phyloP scores from a whole-genome alignment of 2,888 invertebrate genomes.

The Nyleta sp. region DNA sequence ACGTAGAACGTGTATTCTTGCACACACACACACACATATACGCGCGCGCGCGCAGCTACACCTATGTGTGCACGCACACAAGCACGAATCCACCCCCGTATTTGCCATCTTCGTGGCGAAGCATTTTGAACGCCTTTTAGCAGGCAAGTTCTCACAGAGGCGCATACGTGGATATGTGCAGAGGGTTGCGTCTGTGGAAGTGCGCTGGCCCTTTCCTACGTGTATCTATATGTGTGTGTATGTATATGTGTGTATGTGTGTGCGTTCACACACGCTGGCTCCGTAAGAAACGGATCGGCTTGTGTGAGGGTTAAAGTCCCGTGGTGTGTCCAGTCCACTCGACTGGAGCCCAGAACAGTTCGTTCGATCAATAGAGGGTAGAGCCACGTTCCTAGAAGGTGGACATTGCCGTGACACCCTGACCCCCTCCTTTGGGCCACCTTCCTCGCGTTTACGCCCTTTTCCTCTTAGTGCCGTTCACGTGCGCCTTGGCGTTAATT shows the following conservation, averaged over 20 bases:
- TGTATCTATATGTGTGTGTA: background rate
- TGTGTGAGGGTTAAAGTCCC: slow-evolving; percentile 61
- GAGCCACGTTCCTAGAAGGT: slow-evolving; percentile 81
- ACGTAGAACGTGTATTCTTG: slow-evolving; percentile 34
- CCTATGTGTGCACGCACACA: slow-evolving; percentile 5
- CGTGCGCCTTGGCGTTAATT: slow-evolving; percentile 28
- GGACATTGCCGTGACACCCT: slow-evolving; percentile 74
- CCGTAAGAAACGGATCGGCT: slow-evolving; percentile 40
- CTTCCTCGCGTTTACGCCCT: slow-evolving; percentile 56
- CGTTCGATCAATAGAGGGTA: slow-evolving; percentile 82
- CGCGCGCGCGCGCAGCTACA: background rate
- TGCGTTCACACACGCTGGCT: slow-evolving; percentile 25
- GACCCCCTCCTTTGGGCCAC: slow-evolving; percentile 14
- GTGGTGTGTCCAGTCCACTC: slow-evolving; percentile 80
- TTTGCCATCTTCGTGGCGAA: slow-evolving; percentile 72
- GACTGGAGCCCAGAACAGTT: slow-evolving; percentile 80
- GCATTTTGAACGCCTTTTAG: slow-evolving; percentile 79
- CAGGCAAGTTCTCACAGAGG: slow-evolving; percentile 68
- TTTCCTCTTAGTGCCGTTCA: slow-evolving; percentile 29
- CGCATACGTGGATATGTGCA: slow-evolving; percentile 16
- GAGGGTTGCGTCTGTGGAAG: background rate
- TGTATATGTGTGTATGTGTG: background rate
- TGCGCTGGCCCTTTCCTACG: background rate
- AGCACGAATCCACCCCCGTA: slow-evolving; percentile 64
- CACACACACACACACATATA: slow-evolving; percentile 58